Evolutionary conservation across 2,797 vertebrate species (phyloP).

Genomic region (Podarcis lilfordi): DNA sequence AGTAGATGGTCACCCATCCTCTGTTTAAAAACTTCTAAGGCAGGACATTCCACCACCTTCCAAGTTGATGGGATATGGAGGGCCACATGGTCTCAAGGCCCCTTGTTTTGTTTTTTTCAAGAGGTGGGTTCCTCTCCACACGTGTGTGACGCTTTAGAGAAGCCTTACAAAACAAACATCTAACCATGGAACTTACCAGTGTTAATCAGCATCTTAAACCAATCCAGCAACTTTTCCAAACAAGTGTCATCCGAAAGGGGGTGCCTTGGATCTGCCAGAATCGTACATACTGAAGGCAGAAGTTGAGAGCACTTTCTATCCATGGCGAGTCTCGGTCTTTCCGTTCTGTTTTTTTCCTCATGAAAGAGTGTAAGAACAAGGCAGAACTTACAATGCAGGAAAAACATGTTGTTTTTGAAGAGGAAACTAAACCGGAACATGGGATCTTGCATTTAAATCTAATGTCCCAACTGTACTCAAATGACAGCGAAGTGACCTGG

Average conservation of each 20-base stretch:
- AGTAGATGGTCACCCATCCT: too few species aligned
- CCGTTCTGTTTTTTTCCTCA: conserved; percentile 8
- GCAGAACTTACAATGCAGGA: not conserved
- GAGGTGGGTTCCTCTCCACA: too few species aligned
- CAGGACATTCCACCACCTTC: too few species aligned
- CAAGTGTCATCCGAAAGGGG: conserved; percentile 89
- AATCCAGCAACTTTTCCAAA: conserved; percentile 94
- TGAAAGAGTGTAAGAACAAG: not conserved
- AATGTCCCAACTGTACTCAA: too few species aligned
- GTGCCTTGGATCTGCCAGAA: conserved; percentile 80
- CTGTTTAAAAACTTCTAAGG: too few species aligned
- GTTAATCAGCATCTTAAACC: conserved; percentile 81
- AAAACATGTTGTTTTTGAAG: not conserved
- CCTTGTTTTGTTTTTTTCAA: too few species aligned
- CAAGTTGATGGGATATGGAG: too few species aligned
- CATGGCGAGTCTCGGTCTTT: conserved; percentile 69
- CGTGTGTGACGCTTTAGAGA: too few species aligned
- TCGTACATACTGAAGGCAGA: conserved; percentile 85
- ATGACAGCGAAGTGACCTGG: too few species aligned
- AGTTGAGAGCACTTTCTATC: conserved; percentile 83
- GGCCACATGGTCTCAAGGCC: too few species aligned
- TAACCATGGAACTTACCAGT: conserved; percentile 74
- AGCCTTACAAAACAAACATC: not conserved
- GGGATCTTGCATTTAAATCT: not conserved
- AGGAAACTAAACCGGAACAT: not conserved